Percentiles rank a stretch among this genome's conserved stretches.
Conservation (phyloP, 2,113 vertebrate genomes). For the Castor canadensis region DNA sequence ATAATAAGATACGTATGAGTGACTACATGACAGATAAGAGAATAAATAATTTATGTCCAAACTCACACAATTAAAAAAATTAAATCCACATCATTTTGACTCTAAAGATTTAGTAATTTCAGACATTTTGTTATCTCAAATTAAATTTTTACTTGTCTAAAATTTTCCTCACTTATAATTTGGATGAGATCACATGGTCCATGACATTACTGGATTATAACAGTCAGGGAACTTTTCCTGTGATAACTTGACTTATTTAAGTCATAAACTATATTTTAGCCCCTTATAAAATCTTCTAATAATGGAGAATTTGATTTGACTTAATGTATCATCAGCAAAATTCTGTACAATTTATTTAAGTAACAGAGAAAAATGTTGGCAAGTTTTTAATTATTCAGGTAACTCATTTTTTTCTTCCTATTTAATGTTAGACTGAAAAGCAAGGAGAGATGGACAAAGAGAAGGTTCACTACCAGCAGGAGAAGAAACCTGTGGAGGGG, state of each 20-base stretch:
- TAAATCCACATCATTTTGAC: not conserved
- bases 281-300: not conserved
- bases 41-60: not conserved
- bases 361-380: not conserved
- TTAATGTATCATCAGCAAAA: not conserved
- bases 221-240: not conserved
- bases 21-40: not conserved
- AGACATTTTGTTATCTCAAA: not conserved
- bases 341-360: not conserved
- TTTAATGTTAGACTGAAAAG: too few species aligned
- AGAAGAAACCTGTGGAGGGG: too few species aligned
- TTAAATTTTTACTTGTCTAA: not conserved
- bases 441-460: too few species aligned
- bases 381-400: not conserved
- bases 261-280: not conserved
- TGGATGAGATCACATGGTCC: not conserved
- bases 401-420: not conserved
- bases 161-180: not conserved
- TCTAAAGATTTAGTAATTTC: not conserved
- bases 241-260: not conserved
- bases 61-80: not conserved
- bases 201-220: not conserved
- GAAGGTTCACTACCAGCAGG: too few species aligned
- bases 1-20: too few species aligned
- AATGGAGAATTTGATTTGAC: not conserved